phyloP scores from a whole-genome alignment of 2,888 invertebrate species.

The Volucella inanis region DNA sequence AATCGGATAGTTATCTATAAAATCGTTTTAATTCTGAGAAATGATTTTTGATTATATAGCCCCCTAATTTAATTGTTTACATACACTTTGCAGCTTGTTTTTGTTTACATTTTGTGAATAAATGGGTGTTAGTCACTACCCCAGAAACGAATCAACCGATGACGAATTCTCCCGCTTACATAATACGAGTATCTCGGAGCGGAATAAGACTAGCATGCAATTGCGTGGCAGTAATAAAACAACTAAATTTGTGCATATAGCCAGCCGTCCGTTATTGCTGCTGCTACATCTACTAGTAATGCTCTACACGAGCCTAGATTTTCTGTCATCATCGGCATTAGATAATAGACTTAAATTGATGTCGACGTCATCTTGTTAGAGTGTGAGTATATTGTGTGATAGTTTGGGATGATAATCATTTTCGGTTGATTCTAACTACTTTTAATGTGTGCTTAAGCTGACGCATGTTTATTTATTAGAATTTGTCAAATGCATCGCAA shows the following conservation, averaged over 20 bases:
- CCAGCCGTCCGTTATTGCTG: conserved; percentile 28
- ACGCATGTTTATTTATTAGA: conserved; percentile 33
- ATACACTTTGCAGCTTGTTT: conserved; percentile 4
- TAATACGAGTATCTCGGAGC: conserved; percentile 37
- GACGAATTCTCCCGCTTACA: conserved; percentile 57
- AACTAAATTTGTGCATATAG: conserved; percentile 59
- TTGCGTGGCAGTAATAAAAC: conserved; percentile 50
- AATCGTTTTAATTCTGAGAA: conserved; percentile 19
- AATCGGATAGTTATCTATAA: neutral
- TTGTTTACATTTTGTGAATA: conserved; percentile 40
- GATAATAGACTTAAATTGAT: conserved; percentile 58
- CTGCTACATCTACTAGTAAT: conserved; percentile 32
- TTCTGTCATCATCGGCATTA: conserved; percentile 41
- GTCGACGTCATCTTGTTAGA: conserved; percentile 40
- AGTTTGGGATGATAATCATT: neutral
- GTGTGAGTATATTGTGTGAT: neutral
- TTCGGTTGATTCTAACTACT: neutral
- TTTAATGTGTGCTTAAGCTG: conserved; percentile 5
- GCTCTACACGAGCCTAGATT: neutral
- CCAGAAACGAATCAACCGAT: conserved; percentile 29
- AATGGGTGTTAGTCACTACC: too few species aligned
- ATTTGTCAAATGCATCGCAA: conserved; percentile 2
- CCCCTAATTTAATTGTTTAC: conserved; percentile 27
- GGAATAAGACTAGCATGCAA: conserved; percentile 27
- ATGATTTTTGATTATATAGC: conserved; percentile 11